phyloP scores from a whole-genome alignment of 2,888 invertebrate species.

The Subacronicta megacephala region DNA sequence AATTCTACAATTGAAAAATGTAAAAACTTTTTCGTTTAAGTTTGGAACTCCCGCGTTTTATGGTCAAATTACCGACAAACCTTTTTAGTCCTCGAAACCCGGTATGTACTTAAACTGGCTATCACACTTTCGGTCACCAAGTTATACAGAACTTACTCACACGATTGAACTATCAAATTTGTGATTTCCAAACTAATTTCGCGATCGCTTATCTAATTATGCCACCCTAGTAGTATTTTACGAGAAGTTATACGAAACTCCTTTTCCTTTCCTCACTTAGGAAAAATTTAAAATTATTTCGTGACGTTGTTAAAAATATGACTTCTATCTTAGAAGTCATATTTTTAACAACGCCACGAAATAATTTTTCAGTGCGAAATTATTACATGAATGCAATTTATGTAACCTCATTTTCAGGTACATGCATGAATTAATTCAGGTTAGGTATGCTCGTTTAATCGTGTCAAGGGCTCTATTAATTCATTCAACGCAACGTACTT shows the following conservation, averaged over 20 bases:
- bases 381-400: slow-evolving; percentile 4
- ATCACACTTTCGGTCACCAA: slow-evolving; percentile 51
- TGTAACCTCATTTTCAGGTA: neutral
- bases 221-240: slow-evolving; percentile 17
- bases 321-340: slow-evolving; percentile 4
- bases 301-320: too few relatives aligned
- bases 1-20: slow-evolving; percentile 77
- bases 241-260: too few relatives aligned
- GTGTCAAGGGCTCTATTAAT: slow-evolving; percentile 43
- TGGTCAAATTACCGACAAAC: slow-evolving; percentile 76
- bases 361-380: too few relatives aligned
- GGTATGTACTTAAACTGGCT: slow-evolving; percentile 55
- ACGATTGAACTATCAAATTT: slow-evolving; percentile 66
- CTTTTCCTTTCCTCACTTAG: too few relatives aligned
- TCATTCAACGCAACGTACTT: slow-evolving; percentile 34
- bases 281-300: too few relatives aligned
- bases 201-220: slow-evolving; percentile 22
- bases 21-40: slow-evolving; percentile 78
- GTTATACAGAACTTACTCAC: slow-evolving; percentile 53
- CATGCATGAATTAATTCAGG: slow-evolving; percentile 19
- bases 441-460: slow-evolving; percentile 28
- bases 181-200: slow-evolving; percentile 65
- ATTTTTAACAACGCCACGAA: too few relatives aligned
- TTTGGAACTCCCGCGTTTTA: slow-evolving; percentile 73
- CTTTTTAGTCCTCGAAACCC: slow-evolving; percentile 68